Conservation (phyloP, 2,888 invertebrate species). For the Ecliptopera silaceata region DNA sequence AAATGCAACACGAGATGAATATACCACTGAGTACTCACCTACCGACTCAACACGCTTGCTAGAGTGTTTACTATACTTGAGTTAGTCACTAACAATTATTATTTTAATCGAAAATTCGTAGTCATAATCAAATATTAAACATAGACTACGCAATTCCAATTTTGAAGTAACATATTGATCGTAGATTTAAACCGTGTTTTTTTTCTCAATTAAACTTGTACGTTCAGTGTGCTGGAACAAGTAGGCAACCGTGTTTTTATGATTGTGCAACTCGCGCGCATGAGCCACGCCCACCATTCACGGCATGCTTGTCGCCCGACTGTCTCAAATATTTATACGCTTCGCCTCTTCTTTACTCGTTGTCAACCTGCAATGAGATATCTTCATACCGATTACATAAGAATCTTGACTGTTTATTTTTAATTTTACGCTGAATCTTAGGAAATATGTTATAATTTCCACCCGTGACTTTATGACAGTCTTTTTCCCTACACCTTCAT, state of each 20-base stretch:
- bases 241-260: conserved; percentile 38
- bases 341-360: conserved; percentile 12
- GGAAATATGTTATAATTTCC: no score
- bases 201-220: conserved; percentile 20
- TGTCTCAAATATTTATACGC: conserved; percentile 41
- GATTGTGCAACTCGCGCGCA: conserved; percentile 50
- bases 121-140: no score
- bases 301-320: conserved; percentile 39
- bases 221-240: conserved; percentile 24
- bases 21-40: conserved; percentile 14
- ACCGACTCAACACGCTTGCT: conserved; percentile 3
- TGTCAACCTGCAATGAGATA: no score
- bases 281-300: conserved; percentile 47
- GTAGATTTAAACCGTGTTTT: not conserved
- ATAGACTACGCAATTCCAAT: no score
- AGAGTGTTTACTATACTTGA: no score
- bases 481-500: no score
- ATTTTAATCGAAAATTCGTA: conserved; percentile 4
- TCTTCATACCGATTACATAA: no score
- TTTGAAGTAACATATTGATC: no score
- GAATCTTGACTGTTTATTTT: no score
- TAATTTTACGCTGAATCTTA: no score
- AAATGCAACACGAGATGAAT: conserved; percentile 10
- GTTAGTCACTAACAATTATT: not conserved
- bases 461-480: no score